These are phyloP conservation scores for Triops cancriformis DNA, from an alignment of 1,140 invertebrate species.

Conservation along the genomic window DNA sequence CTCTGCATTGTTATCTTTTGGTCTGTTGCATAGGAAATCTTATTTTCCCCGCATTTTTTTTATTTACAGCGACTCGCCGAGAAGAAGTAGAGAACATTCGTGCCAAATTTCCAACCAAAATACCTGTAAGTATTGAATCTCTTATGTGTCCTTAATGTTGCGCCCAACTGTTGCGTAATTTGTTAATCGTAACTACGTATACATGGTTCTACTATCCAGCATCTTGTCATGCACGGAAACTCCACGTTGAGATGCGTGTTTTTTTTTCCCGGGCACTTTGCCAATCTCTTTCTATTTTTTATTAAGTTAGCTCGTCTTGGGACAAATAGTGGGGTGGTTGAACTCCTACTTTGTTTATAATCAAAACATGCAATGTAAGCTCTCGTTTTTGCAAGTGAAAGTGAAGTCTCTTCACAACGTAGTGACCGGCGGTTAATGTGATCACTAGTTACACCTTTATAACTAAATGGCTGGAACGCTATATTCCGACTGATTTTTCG, in stretches of 20 bases:
- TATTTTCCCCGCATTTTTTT: no score
- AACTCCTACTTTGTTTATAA: neutral
- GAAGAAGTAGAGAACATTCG: constrained; percentile 44
- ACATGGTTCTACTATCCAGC: no score
- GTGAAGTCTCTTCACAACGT: no score
- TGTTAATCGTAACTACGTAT: constrained; percentile 14
- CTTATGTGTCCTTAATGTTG: neutral
- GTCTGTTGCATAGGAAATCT: no score
- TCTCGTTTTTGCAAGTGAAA: no score
- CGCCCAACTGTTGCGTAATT: neutral
- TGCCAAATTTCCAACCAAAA: constrained; percentile 44
- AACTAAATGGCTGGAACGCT: no score
- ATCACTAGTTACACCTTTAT: no score
- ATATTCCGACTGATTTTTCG: no score
- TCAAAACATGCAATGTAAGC: neutral
- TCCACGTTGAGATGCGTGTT: no score
- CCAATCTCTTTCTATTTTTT: neutral
- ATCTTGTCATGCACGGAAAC: no score
- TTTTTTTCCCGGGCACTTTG: neutral
- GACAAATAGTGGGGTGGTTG: neutral
- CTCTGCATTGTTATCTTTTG: no score
- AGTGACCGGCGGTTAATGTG: no score
- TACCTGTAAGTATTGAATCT: constrained; percentile 37
- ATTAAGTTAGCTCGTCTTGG: neutral
- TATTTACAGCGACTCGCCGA: constrained; percentile 40